A percentile compares a stretch with the other conserved stretches of the same genome.
phyloP scores from a whole-genome alignment of 2,888 invertebrate species.

The Euclidia mi region DNA sequence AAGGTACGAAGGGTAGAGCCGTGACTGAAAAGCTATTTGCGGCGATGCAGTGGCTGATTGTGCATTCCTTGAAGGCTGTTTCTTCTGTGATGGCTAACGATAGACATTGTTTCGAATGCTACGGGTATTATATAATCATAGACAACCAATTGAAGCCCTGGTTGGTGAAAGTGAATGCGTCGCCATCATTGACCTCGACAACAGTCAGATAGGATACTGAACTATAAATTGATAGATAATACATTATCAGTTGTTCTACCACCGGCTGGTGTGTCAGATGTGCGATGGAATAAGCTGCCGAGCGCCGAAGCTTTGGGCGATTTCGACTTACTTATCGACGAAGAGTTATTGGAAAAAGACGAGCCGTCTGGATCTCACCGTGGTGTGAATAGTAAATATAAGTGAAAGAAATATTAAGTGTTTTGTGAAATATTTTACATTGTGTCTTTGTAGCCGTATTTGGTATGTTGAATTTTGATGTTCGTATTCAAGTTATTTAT shows the following conservation, averaged over 20 bases:
- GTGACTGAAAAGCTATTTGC: conserved; percentile 97
- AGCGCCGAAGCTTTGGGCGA: conserved; percentile 93
- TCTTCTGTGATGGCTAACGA: conserved; percentile 97
- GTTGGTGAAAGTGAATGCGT: conserved; percentile 98
- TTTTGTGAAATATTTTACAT: not conserved
- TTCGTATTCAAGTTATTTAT: too few species aligned
- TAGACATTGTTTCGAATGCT: conserved; percentile 97
- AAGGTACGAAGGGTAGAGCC: conserved; percentile 96
- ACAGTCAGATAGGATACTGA: conserved; percentile 97
- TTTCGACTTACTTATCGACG: conserved; percentile 93
- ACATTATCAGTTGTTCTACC: conserved; percentile 97
- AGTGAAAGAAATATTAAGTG: not conserved
- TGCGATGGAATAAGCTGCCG: conserved; percentile 95
- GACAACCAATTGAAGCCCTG: conserved; percentile 98
- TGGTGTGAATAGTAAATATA: conserved; percentile 16
- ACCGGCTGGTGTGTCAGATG: conserved; percentile 95
- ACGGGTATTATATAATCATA: conserved; percentile 98
- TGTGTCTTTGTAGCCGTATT: not conserved
- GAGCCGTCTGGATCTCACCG: conserved; percentile 60
- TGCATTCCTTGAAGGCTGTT: conserved; percentile 97
- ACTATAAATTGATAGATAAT: conserved; percentile 97
- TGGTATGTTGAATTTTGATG: too few species aligned
- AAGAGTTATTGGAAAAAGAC: conserved; percentile 92
- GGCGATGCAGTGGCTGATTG: conserved; percentile 96
- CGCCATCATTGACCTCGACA: conserved; percentile 97